These are phyloP conservation scores for Drosophila neutralis DNA, from an alignment of 2,888 invertebrate species.

Conservation along the genomic window DNA sequence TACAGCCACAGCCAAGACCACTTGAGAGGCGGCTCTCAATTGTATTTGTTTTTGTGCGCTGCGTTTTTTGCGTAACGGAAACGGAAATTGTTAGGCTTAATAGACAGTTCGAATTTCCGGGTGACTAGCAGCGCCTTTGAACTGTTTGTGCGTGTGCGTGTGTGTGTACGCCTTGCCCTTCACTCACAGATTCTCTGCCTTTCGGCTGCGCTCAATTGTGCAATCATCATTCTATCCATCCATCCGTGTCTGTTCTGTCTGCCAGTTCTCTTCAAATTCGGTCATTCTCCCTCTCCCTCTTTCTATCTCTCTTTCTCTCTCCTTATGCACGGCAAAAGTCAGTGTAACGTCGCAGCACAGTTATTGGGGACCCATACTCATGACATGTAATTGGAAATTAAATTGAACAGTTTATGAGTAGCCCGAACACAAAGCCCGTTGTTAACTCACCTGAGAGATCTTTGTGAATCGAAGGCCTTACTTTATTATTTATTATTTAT, in stretches of 20 bases:
- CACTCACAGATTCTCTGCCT: not conserved
- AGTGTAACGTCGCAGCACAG: constrained; percentile 13
- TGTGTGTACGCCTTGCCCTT: not conserved
- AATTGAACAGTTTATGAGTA: constrained; percentile 3
- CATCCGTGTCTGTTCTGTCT: not conserved
- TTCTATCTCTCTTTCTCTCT: not conserved
- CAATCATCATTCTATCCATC: constrained; percentile 45
- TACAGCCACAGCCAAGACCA: constrained; percentile 33
- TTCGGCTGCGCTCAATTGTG: constrained; percentile 52
- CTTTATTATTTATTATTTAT: not conserved
- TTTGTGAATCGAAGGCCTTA: not conserved
- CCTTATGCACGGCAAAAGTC: constrained; percentile 15
- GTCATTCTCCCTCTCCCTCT: not conserved
- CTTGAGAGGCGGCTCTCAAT: constrained; percentile 35
- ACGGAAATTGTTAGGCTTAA: constrained; percentile 81
- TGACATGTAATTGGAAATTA: constrained; percentile 3
- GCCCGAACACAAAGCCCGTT: not conserved
- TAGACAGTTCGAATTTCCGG: constrained; percentile 78
- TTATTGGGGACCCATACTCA: not conserved
- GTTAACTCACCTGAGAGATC: not conserved
- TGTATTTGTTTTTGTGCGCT: constrained; percentile 42
- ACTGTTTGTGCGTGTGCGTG: constrained; percentile 29
- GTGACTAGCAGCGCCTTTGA: constrained; percentile 58
- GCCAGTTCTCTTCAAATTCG: constrained; percentile 8
- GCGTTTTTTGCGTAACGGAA: constrained; percentile 62